Evolutionary conservation across 2,797 vertebrate species (phyloP).

Genomic region (Enteromius treurensis): DNA sequence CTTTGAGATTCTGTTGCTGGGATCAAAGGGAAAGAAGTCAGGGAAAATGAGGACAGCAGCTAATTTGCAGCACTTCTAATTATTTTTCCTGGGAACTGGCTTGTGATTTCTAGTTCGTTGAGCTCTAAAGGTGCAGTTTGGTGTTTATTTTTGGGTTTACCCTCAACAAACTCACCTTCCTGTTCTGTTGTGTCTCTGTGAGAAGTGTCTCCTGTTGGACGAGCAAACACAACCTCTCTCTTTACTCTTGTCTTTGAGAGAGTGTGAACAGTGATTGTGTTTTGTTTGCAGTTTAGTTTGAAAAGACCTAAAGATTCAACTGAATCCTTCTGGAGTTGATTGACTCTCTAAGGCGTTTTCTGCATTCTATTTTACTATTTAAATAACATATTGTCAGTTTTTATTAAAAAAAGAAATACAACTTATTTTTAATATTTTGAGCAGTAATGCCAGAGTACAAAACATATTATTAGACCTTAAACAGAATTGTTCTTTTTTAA

Average conservation of each 20-base stretch:
- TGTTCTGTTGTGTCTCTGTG: conserved; percentile 12
- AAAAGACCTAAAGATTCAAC: conserved; percentile 19
- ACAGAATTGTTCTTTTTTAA: neutral
- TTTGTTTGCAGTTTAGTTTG: conserved; percentile 35
- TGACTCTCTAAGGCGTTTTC: neutral
- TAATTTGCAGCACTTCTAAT: neutral
- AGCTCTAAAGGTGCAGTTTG: neutral
- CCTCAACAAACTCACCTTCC: neutral
- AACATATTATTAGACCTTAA: neutral
- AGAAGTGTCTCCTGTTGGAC: conserved; percentile 17
- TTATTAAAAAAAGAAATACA: no score
- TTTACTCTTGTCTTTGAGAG: neutral
- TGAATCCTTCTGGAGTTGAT: neutral
- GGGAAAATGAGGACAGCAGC: neutral
- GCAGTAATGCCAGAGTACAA: neutral
- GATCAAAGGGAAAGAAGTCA: conserved; percentile 7
- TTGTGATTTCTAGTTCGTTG: neutral
- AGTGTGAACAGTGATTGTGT: conserved; percentile 23
- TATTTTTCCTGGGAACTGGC: neutral
- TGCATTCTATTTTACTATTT: neutral
- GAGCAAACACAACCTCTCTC: conserved; percentile 40
- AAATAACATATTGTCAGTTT: no score
- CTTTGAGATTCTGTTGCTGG: neutral
- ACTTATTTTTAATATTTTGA: neutral
- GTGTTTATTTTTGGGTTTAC: neutral